phyloP scores from a whole-genome alignment of 2,113 vertebrate genomes.

The Ailurus styani region DNA sequence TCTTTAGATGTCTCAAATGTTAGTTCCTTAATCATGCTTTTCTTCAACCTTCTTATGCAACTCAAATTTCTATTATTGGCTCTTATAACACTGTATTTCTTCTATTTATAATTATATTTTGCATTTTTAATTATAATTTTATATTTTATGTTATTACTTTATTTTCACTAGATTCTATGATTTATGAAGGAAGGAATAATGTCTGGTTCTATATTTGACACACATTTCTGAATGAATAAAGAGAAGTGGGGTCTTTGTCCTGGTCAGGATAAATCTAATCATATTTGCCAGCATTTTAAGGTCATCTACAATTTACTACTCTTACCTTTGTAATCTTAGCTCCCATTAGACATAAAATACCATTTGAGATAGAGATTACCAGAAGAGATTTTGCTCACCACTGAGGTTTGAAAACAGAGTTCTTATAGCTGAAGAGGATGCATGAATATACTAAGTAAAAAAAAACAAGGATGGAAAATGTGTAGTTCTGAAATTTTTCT shows the following conservation, averaged over 20 bases:
- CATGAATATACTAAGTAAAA: background rate
- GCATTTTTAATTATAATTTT: background rate
- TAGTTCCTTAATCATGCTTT: background rate
- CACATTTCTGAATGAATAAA: background rate
- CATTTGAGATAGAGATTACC: background rate
- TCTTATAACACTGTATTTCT: no score
- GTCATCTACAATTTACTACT: background rate
- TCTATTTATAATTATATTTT: background rate
- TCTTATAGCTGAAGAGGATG: background rate
- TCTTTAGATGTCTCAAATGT: background rate
- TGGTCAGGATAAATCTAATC: background rate
- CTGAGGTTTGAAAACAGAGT: background rate
- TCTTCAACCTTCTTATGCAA: background rate
- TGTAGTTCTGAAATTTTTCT: background rate
- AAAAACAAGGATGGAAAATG: background rate
- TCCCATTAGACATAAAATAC: background rate
- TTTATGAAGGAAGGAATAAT: background rate
- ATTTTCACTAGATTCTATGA: background rate
- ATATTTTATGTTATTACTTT: background rate
- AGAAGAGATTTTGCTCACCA: background rate
- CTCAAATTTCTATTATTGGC: background rate
- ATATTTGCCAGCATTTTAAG: background rate
- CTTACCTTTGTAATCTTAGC: background rate
- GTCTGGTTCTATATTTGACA: background rate
- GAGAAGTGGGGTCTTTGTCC: background rate